Percentiles rank a stretch among this genome's conserved stretches.
These are phyloP conservation scores for Hippocampus barbouri DNA, from an alignment of 2,113 vertebrate species.

Conservation along the genomic window DNA sequence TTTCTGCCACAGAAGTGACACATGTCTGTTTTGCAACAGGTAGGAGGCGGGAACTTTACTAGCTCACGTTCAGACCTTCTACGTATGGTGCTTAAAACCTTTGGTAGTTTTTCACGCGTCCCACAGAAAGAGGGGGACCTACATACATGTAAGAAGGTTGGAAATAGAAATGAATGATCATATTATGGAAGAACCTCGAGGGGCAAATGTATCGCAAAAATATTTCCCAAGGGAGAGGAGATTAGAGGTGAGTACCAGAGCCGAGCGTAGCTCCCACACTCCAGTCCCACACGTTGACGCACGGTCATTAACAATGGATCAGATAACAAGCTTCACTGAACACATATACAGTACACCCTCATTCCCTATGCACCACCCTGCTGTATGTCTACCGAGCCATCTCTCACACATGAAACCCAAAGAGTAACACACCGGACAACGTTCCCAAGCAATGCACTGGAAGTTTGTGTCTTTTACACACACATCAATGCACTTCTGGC, in stretches of 20 bases:
- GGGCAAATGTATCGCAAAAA: background rate
- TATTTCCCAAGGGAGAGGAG: slow-evolving; percentile 15
- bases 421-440: background rate
- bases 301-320: slow-evolving; percentile 35
- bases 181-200: too few species aligned
- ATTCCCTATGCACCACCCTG: background rate
- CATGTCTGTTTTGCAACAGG: background rate
- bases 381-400: background rate
- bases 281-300: slow-evolving; percentile 11
- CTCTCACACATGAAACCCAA: slow-evolving; percentile 2
- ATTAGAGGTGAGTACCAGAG: slow-evolving; percentile 31
- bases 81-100: too few species aligned
- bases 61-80: too few species aligned
- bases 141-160: too few species aligned
- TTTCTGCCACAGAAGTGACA: background rate
- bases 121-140: too few species aligned
- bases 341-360: background rate
- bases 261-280: slow-evolving; percentile 44
- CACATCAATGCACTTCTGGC: slow-evolving; percentile 12
- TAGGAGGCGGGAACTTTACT: too few species aligned
- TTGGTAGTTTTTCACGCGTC: too few species aligned
- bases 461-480: background rate
- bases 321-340: slow-evolving; percentile 40
- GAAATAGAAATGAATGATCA: too few species aligned
- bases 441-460: background rate